These are phyloP conservation scores for Prenolepis imparis DNA, from an alignment of 2,888 invertebrate genomes.

Conservation along the genomic window DNA sequence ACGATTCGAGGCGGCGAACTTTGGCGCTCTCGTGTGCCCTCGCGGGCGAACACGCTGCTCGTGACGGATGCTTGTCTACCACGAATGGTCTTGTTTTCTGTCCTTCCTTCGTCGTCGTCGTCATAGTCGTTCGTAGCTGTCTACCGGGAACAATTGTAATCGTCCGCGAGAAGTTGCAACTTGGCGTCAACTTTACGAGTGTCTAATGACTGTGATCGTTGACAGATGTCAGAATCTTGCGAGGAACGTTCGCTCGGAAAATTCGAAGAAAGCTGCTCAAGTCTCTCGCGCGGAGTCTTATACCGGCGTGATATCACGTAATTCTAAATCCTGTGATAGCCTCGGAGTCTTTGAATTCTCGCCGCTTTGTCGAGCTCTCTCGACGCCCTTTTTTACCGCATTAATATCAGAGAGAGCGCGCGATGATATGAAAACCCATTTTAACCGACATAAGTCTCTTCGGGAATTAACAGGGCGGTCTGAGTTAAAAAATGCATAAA, in stretches of 20 bases:
- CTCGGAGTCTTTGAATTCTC: background rate
- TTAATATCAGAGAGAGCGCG: constrained; percentile 35
- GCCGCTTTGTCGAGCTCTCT: background rate
- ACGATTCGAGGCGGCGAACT: constrained; percentile 38
- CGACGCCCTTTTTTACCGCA: constrained; percentile 20
- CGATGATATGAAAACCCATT: constrained; percentile 35
- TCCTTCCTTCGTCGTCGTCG: constrained; percentile 5
- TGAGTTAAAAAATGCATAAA: constrained; percentile 51
- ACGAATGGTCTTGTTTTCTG: constrained; percentile 22
- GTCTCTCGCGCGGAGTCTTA: background rate
- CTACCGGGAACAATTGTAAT: constrained; percentile 22
- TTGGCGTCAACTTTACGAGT: constrained; percentile 19
- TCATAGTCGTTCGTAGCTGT: constrained; percentile 3
- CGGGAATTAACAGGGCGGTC: constrained; percentile 45
- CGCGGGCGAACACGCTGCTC: constrained; percentile 24
- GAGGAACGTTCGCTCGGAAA: constrained; percentile 11
- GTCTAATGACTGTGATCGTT: constrained; percentile 47
- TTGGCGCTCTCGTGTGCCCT: background rate
- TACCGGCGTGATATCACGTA: background rate
- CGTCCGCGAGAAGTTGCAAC: constrained; percentile 8
- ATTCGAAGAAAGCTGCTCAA: constrained; percentile 5
- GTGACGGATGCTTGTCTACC: constrained; percentile 42
- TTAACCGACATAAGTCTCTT: constrained; percentile 32
- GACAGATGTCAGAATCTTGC: constrained; percentile 34
- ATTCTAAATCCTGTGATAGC: background rate